Base-by-base conservation (phyloP, 2,888 invertebrate species). In the Physocephala rufipes region DNA sequence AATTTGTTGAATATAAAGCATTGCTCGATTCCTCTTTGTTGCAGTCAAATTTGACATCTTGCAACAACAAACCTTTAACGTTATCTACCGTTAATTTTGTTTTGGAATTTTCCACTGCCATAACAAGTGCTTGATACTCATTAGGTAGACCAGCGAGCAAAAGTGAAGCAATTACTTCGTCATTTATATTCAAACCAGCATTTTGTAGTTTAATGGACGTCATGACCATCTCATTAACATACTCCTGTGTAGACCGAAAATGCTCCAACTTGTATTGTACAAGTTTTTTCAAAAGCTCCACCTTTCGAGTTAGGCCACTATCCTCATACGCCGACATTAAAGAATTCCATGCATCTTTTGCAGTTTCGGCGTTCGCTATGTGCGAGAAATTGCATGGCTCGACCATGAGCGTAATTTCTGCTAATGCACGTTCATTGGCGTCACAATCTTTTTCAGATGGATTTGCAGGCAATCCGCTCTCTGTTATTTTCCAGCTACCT, bases 341-440 rank as follows among this genome's bases (percentile, higher is more conserved):
- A 12, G 66, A 69, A 1, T 77, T 58, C 78, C 76, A 79, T 4
- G 70, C 76, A 51, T 73, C 72, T 49, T 77, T 75, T 19, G 77
- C 75, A 5, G 71, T 73, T 53, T 53, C 55, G 15, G 74, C 70
- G n/a, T 72, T 71, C 24, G 70, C 71, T 16, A 79, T 74, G 65
- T 78, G 75, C 2, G 72, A 13, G 28, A 59, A 59, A 59, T 59
- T 59, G 4, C n/a, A 28, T n/a, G 59, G 59, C 26, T 59, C 59
- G 16, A 59, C 28, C 59, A 59, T 59, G 13, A 59, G 19, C 28
- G 59, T 59, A 59, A 59, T 59, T n/a, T 59, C 59, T 2, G 59
- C 28, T n/a, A 59, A 5, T 4, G 59, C 59, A 2, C 28, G 28
- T 28, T 59, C 59, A 28, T 59, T 65, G 21, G 7, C 47, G 13